Base-by-base conservation (phyloP, 1,140 invertebrate species). In the Drosophila ogumai region DNA sequence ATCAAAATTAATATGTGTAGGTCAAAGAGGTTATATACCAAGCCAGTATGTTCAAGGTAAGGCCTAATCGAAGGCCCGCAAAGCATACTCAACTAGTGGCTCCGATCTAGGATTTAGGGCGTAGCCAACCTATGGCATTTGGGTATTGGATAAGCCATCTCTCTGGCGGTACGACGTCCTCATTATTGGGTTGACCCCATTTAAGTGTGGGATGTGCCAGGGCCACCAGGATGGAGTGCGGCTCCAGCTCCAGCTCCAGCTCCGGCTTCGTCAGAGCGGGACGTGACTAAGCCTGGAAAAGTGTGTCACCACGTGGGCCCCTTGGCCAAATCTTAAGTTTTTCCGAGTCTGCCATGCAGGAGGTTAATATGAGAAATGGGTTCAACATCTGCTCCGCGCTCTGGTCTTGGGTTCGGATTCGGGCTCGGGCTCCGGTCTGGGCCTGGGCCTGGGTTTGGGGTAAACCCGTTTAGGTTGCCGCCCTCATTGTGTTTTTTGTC, bases 381-480 rank as follows among this genome's bases (percentile, higher is more conserved):
- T 87, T 79, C 79, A 86, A 79, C 75, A 86, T 85, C 81, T 87
- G 79, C 58, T 72, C 75, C 55, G 61, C 63, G 59, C 79, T 79
- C 64, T 79, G 54, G 50, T 44, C 50, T 72, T 41, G 44, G 65
- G 60, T 38, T 47, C 6, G 57, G 57, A 19, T n/a, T 59, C 41
- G 44, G 43, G 31, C 31, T 59, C 41, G 44, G 43, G 31, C 31
- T 60, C 19, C 12, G 61, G 56, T 19, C 38, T 65, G 28, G 56
- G 47, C 41, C 36, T 78, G 50, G 72, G 50, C 57, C 50, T 71
- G 57, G 41, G 74, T 68, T 60, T 76, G 77, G 40, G 65, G 54
- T 64, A 82, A 87, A 86, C 82, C 76, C 55, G 82, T 86, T 86
- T 87, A 75, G 79, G 82, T 81, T 87, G 69, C 82, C 82, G 75